Evolutionary conservation across 1,140 invertebrate genomes (phyloP).

Genomic region (Aphis craccivora): DNA sequence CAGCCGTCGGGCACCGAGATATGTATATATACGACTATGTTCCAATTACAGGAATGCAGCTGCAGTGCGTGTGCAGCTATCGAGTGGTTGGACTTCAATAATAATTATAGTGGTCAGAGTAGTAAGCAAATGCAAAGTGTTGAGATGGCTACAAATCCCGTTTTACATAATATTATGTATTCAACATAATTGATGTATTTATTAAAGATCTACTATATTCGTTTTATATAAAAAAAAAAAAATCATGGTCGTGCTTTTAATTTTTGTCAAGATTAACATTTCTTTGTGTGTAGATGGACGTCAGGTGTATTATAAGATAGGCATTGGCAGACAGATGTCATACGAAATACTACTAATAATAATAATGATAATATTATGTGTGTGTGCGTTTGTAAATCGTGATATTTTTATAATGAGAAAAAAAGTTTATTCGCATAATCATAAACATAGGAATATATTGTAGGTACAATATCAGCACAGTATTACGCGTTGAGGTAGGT

Average conservation of each 20-base stretch:
- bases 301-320: background rate
- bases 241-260: background rate
- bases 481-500: slow-evolving; percentile 18
- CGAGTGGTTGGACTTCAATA: background rate
- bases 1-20: background rate
- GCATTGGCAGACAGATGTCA: background rate
- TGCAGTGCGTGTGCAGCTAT: background rate
- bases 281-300: background rate
- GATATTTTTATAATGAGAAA: background rate
- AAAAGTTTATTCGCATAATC: background rate
- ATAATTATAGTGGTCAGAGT: background rate
- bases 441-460: background rate
- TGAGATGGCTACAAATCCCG: background rate
- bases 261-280: background rate
- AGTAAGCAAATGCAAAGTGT: background rate
- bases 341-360: background rate
- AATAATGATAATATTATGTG: background rate
- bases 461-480: background rate
- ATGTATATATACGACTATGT: background rate
- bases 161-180: slow-evolving; percentile 17
- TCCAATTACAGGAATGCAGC: background rate
- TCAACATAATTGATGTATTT: background rate
- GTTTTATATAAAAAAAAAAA: background rate
- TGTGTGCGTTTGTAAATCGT: background rate
- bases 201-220: background rate